These are phyloP conservation scores for Gambusia affinis DNA, from an alignment of 2,113 vertebrate genomes.

Conservation along the genomic window DNA sequence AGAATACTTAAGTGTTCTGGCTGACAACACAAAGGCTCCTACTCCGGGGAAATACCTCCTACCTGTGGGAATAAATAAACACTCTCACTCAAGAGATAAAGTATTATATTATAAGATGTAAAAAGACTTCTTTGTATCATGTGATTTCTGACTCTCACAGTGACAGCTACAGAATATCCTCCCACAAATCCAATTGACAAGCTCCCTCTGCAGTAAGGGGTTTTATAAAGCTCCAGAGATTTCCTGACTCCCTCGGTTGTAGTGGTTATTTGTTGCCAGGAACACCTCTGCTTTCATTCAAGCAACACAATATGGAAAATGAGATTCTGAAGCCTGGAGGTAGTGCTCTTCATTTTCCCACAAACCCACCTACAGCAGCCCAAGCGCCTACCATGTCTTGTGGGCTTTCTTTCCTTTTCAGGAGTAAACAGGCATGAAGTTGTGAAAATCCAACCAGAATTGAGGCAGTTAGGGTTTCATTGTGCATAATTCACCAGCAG, in stretches of 20 bases:
- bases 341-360: constrained; percentile 29
- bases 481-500: constrained; percentile 55
- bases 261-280: constrained; percentile 47
- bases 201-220: constrained; percentile 40
- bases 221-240: constrained; percentile 53
- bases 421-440: constrained; percentile 55
- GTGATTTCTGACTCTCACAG: constrained; percentile 17
- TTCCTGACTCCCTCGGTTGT: constrained; percentile 45
- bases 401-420: constrained; percentile 40
- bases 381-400: constrained; percentile 45
- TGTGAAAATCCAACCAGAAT: constrained; percentile 58
- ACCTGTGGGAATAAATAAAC: background rate
- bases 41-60: background rate
- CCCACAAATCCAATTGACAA: constrained; percentile 51
- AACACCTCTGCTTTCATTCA: constrained; percentile 67
- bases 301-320: constrained; percentile 56
- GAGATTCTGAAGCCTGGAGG: constrained; percentile 60
- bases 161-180: constrained; percentile 44
- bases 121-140: constrained; percentile 19
- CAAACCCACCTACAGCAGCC: constrained; percentile 46
- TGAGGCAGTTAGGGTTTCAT: constrained; percentile 59
- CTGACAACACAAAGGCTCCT: background rate
- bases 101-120: constrained; percentile 8
- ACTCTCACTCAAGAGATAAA: background rate
- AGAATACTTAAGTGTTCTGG: background rate